Base-by-base conservation (phyloP, 2,888 invertebrate species). In the Halictus quadricinctus region DNA sequence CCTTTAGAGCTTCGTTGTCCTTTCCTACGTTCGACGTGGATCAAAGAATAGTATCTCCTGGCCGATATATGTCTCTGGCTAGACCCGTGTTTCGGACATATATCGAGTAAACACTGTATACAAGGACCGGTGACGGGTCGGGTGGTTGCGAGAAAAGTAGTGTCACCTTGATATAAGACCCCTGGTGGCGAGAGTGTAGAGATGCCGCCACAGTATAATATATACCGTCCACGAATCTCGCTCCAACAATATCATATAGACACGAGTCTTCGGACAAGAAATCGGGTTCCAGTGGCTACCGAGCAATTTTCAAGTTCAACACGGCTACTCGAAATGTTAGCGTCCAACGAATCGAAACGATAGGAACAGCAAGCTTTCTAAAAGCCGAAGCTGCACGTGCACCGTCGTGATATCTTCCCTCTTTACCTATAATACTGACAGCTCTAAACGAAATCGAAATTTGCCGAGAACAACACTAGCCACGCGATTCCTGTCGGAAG, bases 401-500 rank as follows among this genome's bases (percentile, higher is more conserved):
- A 73, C 15, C 25, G n/a, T 64, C 70, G 18, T 29, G 60, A 60
- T 43, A 46, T 46, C 66, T 50, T 5, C 72, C 70, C 36, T 36
- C 36, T 36, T 66, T 69, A 77, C 29, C 74, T 81, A 73, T 85
- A 85, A 86, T 86, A 85, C 85, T 84, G 84, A 76, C 79, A 76
- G 43, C 72, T 76, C 58, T 72, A 25, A n/a, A 80, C 69, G 48
- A 46, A 77, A 70, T 15, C 29, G 12, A 73, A 73, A 18, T 54
- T 50, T 48, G 4, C 21, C 48, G 46, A 25, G 69, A n/a, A 46
- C 12, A 50, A 36, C 54, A 43, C 64, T 15, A 75, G 70, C 18
- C 79, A n/a, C n/a, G 29, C 79, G 72, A 81, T 81, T 85, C 88
- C 84, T 78, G 84, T 73, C 81, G 70, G 54, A 77, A 84, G 70